Conservation (phyloP, 2,113 vertebrate genomes). For the Oncorhynchus masou region DNA sequence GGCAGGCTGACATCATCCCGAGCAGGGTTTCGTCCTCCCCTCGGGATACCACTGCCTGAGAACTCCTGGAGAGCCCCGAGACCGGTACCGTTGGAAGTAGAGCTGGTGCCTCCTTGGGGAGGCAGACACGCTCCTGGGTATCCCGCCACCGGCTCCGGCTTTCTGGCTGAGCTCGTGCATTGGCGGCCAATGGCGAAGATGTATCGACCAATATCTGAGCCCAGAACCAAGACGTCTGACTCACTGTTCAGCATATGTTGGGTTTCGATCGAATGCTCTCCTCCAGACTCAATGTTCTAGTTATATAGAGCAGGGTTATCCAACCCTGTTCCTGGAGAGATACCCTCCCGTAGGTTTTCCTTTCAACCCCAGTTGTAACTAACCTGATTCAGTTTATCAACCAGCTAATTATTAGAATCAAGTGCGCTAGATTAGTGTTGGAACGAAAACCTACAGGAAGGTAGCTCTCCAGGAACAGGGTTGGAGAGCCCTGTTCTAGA, state of each 20-base stretch:
- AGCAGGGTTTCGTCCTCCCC: constrained; percentile 34
- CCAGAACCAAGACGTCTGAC: constrained; percentile 32
- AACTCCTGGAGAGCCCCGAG: constrained; percentile 41
- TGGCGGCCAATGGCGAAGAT: constrained; percentile 29
- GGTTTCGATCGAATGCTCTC: background rate
- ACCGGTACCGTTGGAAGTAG: constrained; percentile 19
- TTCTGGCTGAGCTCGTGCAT: constrained; percentile 6
- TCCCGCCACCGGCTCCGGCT: background rate
- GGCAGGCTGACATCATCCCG: constrained; percentile 7
- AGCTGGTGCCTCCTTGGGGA: background rate
- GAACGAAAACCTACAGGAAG: no score
- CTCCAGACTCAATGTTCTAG: constrained; percentile 4
- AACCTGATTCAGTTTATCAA: no score
- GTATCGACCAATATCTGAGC: constrained; percentile 48
- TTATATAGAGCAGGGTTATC: background rate
- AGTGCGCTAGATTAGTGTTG: no score
- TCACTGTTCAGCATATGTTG: constrained; percentile 11
- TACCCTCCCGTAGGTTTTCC: no score
- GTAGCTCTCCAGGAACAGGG: no score
- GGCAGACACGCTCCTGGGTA: background rate
- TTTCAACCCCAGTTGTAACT: no score
- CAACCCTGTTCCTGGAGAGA: no score
- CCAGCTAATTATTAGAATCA: no score
- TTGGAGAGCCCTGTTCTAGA: background rate
- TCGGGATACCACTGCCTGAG: constrained; percentile 60